Evolutionary conservation across 2,888 invertebrate genomes (phyloP), one percentile per base, ranked within the genome.

Genomic region (Nephrocerus scutellatus): DNA sequence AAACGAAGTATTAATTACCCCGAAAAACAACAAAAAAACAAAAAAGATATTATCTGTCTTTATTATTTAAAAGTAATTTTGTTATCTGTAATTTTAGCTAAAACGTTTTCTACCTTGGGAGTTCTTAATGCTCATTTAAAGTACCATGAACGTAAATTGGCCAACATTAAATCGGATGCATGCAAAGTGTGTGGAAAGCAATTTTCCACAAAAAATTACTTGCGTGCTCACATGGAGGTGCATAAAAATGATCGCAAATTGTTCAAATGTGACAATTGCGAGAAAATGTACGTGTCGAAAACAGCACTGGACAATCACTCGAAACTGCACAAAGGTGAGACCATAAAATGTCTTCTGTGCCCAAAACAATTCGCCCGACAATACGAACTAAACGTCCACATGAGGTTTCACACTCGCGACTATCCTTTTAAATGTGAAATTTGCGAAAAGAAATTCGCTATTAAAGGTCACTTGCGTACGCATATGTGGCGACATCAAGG

Each of bases 401-500:
- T 53, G 52, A 46, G 55, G 22, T 55, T 55, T 34, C 55, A 55
- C 29, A 55, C 48, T 6, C 48, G 47, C 19, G 48, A 54, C 33
- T 50, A 48, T 41, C 54, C 53, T 3, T 55, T 52, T 23, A 46
- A 51, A 28, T 55, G 55, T 32, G 52, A 53, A 12, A n/a, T 54
- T 7, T 55, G 54, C 35, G 45, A 43, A 4, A 54, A 51, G 25
- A 51, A 50, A 26, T 55, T 55, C 26, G 51, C 52, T 4, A 54
- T 54, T 21, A 55, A 52, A 19, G 52, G 52, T 2, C 53, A 55
- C 20, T 21, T 55, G 14, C 46, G 47, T 14, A 47, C 55, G 12
- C 55, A 55, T 25, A 53, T 54, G 53, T 52, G 50, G 50, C 50
- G 50, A 14, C 55, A 55, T 43, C 50, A 55, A 34, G 50, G 52